Evolutionary conservation across 1,140 invertebrate species (phyloP).

Genomic region (Lucilia sericata): DNA sequence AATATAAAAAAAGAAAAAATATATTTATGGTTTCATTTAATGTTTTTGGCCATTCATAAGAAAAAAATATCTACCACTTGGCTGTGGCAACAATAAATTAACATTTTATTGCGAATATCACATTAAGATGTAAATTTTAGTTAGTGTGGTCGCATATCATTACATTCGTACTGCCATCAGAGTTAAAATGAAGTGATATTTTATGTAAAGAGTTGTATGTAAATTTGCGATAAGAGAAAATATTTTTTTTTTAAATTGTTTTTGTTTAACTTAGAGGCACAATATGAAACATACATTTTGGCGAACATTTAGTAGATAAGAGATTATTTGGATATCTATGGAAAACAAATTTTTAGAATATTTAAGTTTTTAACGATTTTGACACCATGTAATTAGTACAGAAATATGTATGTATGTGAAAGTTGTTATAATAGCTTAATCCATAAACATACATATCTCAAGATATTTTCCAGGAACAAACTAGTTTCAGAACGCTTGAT

Average conservation of each 20-base stretch:
- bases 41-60: background rate
- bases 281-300: background rate
- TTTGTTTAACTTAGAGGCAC: background rate
- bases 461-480: too few relatives aligned
- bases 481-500: too few relatives aligned
- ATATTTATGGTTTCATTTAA: slow-evolving; percentile 10
- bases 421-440: too few relatives aligned
- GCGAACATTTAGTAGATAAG: background rate
- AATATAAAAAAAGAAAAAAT: background rate
- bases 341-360: too few relatives aligned
- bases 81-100: slow-evolving; percentile 4
- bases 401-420: too few relatives aligned
- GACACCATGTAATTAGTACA: too few relatives aligned
- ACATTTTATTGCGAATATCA: slow-evolving; percentile 26
- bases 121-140: background rate
- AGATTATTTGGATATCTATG: background rate
- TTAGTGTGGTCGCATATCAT: background rate
- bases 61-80: background rate
- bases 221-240: background rate
- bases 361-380: too few relatives aligned
- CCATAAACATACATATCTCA: too few relatives aligned
- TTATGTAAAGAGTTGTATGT: background rate
- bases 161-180: background rate
- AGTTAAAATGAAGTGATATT: background rate
- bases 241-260: background rate